phyloP scores from a whole-genome alignment of 2,888 invertebrate genomes.

The Tetranychus truncatus region DNA sequence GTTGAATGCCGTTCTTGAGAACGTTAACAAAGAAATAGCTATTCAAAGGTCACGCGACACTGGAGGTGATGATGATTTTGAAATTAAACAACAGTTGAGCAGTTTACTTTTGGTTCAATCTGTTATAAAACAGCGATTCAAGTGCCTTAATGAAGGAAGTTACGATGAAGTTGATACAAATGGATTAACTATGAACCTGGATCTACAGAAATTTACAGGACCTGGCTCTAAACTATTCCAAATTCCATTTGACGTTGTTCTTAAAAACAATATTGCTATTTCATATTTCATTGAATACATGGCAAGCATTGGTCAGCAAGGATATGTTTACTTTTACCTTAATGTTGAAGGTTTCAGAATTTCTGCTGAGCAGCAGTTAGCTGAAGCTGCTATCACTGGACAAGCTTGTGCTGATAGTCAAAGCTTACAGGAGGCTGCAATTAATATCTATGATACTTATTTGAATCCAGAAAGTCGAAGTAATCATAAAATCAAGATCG shows the following conservation, averaged over 20 bases:
- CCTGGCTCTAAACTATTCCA: conserved; percentile 21
- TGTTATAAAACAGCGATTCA: conserved; percentile 48
- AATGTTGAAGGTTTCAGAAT: conserved; percentile 49
- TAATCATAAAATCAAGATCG: conserved; percentile 29
- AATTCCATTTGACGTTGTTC: conserved; percentile 32
- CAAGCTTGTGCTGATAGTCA: neutral
- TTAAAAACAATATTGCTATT: conserved; percentile 56
- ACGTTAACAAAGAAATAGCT: conserved; percentile 59
- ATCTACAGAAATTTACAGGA: neutral
- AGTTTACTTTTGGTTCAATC: conserved; percentile 60
- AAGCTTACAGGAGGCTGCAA: conserved; percentile 46
- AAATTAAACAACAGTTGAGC: conserved; percentile 65
- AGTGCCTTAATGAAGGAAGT: conserved; percentile 38
- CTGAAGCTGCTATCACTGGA: neutral
- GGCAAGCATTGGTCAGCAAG: conserved; percentile 47
- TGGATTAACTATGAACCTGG: conserved; percentile 26
- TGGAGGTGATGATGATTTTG: conserved; percentile 53
- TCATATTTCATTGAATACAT: conserved; percentile 58
- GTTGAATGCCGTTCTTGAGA: conserved; percentile 55
- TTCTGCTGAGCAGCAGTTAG: conserved; percentile 42
- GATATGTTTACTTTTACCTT: conserved; percentile 55
- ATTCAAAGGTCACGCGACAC: conserved; percentile 56
- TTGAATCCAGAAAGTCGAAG: conserved; percentile 45
- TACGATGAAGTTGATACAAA: conserved; percentile 32
- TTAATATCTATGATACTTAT: conserved; percentile 56